Conservation (phyloP, 1,140 invertebrate genomes). For the Yoshiicerus persimilis region DNA sequence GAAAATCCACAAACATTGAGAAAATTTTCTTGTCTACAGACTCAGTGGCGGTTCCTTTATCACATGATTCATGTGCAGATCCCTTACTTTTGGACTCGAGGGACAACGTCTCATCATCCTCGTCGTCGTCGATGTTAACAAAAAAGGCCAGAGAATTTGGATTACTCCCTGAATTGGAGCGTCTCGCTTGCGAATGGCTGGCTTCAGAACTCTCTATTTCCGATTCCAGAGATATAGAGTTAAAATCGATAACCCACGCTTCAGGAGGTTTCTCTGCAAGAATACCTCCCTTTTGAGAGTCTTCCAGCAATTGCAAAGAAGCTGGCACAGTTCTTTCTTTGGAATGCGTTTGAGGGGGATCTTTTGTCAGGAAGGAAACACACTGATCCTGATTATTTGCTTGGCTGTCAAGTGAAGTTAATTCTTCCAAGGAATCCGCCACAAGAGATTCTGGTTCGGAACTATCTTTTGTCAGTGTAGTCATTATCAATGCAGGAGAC, state of each 20-base stretch:
- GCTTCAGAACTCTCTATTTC: not conserved
- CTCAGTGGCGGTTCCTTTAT: not conserved
- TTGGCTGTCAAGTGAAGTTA: not conserved
- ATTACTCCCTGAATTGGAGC: slow-evolving; percentile 35
- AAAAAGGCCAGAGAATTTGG: slow-evolving; percentile 45
- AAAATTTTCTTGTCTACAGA: slow-evolving; percentile 43
- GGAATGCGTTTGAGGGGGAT: not conserved
- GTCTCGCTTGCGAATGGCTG: slow-evolving; percentile 17
- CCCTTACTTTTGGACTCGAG: not conserved
- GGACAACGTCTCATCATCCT: not conserved
- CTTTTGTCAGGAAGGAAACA: not conserved
- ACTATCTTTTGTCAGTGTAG: not conserved
- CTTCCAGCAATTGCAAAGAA: not conserved
- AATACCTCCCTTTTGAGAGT: slow-evolving; percentile 35
- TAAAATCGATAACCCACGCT: slow-evolving; percentile 48
- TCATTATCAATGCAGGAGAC: not conserved
- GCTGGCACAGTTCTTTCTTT: not conserved
- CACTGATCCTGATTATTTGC: not conserved
- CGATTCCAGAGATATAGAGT: slow-evolving; percentile 35
- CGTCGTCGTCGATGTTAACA: slow-evolving; percentile 38
- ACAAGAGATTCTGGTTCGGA: slow-evolving; percentile 16
- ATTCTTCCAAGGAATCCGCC: slow-evolving; percentile 44
- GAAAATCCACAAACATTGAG: slow-evolving; percentile 47
- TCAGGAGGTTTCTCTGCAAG: slow-evolving; percentile 44
- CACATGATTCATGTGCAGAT: not conserved